Conservation (phyloP, 2,888 invertebrate genomes). For the Synergus japonicus region DNA sequence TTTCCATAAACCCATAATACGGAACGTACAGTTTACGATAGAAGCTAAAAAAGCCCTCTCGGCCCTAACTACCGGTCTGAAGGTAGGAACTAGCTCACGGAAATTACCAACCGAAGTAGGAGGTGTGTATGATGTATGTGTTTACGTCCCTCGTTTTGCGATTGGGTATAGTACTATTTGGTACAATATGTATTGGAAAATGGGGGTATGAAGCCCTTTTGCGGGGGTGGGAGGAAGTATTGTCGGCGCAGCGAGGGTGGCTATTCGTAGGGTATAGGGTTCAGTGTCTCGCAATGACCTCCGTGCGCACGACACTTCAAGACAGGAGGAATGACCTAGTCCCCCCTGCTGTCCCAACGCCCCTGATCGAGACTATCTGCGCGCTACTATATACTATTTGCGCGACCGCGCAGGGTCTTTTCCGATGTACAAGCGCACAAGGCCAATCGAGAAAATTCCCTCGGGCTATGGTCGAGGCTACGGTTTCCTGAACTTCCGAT, state of each 20-base stretch:
- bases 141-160: conserved; percentile 18
- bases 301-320: conserved; percentile 60
- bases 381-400: not conserved
- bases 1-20: conserved; percentile 14
- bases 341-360: conserved; percentile 54
- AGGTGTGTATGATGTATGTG: not conserved
- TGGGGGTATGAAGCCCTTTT: conserved; percentile 60
- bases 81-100: conserved; percentile 1
- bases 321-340: conserved; percentile 73
- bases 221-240: conserved; percentile 16
- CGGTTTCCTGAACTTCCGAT: not conserved
- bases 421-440: conserved; percentile 33
- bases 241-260: conserved; percentile 24
- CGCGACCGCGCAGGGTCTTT: conserved; percentile 21
- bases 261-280: conserved; percentile 70
- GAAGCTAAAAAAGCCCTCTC: conserved; percentile 12
- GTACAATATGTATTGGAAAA: not conserved
- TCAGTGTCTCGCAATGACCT: conserved; percentile 73
- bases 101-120: conserved; percentile 10
- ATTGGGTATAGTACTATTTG: not conserved
- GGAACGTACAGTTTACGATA: conserved; percentile 21
- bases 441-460: conserved; percentile 26
- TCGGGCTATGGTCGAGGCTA: not conserved
- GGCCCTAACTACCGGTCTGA: not conserved
- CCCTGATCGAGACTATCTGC: conserved; percentile 42